A percentile compares a stretch with the other conserved stretches of the same genome.
These are phyloP conservation scores for Samia ricini DNA, from an alignment of 1,140 invertebrate genomes.

Conservation along the genomic window DNA sequence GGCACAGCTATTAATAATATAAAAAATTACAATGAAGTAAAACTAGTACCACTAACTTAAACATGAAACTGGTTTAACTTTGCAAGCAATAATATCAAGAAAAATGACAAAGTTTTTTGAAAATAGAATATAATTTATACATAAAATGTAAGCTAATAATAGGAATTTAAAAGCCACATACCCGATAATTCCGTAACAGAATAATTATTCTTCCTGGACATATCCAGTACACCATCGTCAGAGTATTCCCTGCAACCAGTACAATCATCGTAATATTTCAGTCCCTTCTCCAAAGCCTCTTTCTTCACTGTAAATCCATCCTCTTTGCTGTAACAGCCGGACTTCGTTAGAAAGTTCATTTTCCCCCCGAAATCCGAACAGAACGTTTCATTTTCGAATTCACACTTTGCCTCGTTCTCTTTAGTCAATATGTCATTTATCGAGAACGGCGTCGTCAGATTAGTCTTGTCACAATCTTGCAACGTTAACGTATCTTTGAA, in stretches of 20 bases:
- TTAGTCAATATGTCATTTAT: slow-evolving; percentile 87
- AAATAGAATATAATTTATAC: too few relatives aligned
- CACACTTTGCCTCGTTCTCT: slow-evolving; percentile 61
- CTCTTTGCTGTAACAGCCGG: slow-evolving; percentile 37
- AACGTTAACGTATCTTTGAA: slow-evolving; percentile 50
- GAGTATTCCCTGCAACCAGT: slow-evolving; percentile 50
- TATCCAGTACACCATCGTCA: slow-evolving; percentile 64
- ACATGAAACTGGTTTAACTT: too few relatives aligned
- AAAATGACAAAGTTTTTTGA: too few relatives aligned
- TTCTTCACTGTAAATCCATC: slow-evolving; percentile 43
- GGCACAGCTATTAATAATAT: too few relatives aligned
- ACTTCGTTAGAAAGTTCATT: slow-evolving; percentile 47
- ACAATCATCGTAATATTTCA: slow-evolving; percentile 69
- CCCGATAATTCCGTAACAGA: slow-evolving; percentile 69
- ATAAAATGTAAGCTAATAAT: too few relatives aligned
- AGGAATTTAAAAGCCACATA: slow-evolving; percentile 27
- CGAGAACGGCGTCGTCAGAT: slow-evolving; percentile 83
- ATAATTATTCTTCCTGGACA: slow-evolving; percentile 64
- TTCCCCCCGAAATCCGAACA: slow-evolving; percentile 46
- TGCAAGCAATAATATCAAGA: too few relatives aligned
- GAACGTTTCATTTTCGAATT: slow-evolving; percentile 66
- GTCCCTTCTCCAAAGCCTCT: slow-evolving; percentile 45
- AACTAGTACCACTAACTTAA: too few relatives aligned
- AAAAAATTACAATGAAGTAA: too few relatives aligned
- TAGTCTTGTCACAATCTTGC: slow-evolving; percentile 65